Conservation (phyloP, 2,113 vertebrate species). For the Rhea pennata region DNA sequence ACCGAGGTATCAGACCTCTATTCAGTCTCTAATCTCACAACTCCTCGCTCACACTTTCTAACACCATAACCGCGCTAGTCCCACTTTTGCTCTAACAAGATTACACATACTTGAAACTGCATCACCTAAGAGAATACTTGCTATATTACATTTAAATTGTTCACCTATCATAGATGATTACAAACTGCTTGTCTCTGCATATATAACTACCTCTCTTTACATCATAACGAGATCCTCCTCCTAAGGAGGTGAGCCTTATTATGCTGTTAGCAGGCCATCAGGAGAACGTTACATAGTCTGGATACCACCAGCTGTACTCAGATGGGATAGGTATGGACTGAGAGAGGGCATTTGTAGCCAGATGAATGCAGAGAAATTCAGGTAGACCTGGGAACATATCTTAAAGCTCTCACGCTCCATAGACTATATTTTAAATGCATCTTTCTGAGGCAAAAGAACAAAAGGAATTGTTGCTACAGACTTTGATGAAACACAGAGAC, state of each 20-base stretch:
- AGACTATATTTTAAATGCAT: too few relatives aligned
- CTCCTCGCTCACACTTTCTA: background rate
- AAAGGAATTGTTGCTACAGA: too few relatives aligned
- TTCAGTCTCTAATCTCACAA: background rate
- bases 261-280: background rate
- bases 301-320: background rate
- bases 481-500: background rate
- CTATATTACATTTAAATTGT: background rate
- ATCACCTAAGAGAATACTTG: background rate
- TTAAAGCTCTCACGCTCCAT: too few relatives aligned
- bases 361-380: too few relatives aligned
- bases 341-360: background rate
- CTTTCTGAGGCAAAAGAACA: too few relatives aligned
- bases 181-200: background rate
- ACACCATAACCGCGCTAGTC: background rate
- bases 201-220: background rate
- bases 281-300: background rate
- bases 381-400: too few relatives aligned
- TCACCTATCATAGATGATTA: background rate
- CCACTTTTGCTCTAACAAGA: background rate
- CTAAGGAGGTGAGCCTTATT: background rate
- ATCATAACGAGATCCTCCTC: background rate
- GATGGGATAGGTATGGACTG: accelerated
- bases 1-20: background rate
- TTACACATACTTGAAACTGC: background rate